Evolutionary conservation across 2,888 invertebrate genomes (phyloP).

Genomic region (Syritta pipiens): DNA sequence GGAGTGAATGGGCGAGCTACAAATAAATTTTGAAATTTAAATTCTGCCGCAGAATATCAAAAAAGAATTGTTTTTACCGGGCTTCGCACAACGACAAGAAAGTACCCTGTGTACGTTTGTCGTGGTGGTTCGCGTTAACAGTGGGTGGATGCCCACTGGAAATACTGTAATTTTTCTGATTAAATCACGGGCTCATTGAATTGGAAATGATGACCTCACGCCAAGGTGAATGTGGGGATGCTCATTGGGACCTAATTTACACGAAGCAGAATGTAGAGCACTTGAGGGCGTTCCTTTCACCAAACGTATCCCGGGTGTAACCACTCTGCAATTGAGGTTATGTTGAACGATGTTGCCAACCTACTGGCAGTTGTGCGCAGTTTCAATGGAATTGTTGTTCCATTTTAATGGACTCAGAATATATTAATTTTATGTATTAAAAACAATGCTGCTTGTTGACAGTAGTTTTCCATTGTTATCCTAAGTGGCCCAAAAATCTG

Average conservation of each 20-base stretch:
- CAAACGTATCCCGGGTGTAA: not conserved
- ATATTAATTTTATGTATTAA: too few species aligned
- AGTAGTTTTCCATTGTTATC: too few species aligned
- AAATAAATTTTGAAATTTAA: not conserved
- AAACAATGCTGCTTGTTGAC: too few species aligned
- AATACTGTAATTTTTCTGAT: not conserved
- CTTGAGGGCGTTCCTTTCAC: not conserved
- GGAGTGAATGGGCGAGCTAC: too few species aligned
- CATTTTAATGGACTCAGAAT: too few species aligned
- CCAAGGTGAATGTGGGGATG: not conserved
- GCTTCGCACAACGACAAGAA: not conserved
- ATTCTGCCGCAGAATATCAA: not conserved
- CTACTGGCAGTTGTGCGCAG: not conserved
- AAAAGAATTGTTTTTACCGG: not conserved
- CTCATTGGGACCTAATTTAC: conserved; percentile 6
- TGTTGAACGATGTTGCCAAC: not conserved
- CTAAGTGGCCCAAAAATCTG: too few species aligned
- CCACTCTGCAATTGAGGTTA: not conserved
- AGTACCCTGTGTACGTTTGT: not conserved
- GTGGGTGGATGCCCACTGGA: not conserved
- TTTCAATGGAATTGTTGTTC: not conserved
- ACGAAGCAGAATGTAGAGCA: not conserved
- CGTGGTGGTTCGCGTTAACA: not conserved
- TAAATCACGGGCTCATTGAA: conserved; percentile 24
- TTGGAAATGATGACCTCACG: conserved; percentile 26